Evolutionary conservation across 1,140 invertebrate species (phyloP).

Genomic region (Lutraria rhynchaena): DNA sequence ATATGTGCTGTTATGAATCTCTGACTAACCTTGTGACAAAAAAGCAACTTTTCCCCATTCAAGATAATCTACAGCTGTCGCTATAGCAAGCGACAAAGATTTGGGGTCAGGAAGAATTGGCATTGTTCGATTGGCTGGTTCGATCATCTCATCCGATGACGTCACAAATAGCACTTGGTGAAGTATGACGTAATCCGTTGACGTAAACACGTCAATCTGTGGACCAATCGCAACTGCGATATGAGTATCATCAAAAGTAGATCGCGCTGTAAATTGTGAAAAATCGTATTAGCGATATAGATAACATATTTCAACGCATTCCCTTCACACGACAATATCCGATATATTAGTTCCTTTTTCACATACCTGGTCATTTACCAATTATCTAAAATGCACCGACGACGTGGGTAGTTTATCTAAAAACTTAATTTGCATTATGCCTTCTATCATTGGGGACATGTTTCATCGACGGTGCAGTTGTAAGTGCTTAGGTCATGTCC

Average conservation of each 20-base stretch:
- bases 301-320: not conserved
- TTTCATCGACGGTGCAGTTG: too few relatives aligned
- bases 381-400: too few relatives aligned
- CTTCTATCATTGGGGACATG: too few relatives aligned
- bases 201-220: slow-evolving; percentile 77
- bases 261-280: slow-evolving; percentile 66
- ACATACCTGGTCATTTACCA: not conserved
- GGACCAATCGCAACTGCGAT: slow-evolving; percentile 75
- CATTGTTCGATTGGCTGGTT: slow-evolving; percentile 66
- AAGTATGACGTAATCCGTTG: slow-evolving; percentile 76
- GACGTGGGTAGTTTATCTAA: too few relatives aligned
- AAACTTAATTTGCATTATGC: too few relatives aligned
- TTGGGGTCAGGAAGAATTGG: slow-evolving; percentile 69
- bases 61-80: slow-evolving; percentile 66
- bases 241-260: slow-evolving; percentile 61
- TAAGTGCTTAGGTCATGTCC: too few relatives aligned
- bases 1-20: too few relatives aligned
- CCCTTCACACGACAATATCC: not conserved
- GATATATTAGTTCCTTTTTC: not conserved
- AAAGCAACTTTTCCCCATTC: slow-evolving; percentile 76
- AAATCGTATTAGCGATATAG: not conserved
- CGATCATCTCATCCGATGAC: slow-evolving; percentile 64
- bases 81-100: slow-evolving; percentile 70
- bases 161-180: slow-evolving; percentile 75
- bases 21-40: slow-evolving; percentile 76